Evolutionary conservation across 2,113 vertebrate species (phyloP), one percentile per base, ranked within the genome.

Genomic region (Dinomys branickii): DNA sequence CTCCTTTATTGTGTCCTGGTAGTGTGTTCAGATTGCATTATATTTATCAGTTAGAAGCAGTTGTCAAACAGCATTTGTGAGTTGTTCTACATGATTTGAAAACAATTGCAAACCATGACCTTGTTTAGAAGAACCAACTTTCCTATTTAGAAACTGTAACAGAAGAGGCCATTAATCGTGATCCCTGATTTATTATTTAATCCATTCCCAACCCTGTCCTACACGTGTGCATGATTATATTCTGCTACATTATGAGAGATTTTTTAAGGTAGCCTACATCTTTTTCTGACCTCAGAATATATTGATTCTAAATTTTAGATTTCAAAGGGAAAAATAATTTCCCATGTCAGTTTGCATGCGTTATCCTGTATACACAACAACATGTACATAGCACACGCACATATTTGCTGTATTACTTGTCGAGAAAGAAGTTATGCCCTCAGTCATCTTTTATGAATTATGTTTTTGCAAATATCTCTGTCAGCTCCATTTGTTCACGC

Each of bases 211-310:
- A 28, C 24, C 4, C 35, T 63, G 12, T 73, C 28, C 2, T 91
- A 86, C 94, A n/a, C 90, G 17, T 24, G 38, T 41, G 33, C 12
- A 63, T 85, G 50, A 61, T 61, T 56, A 54, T 92, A 85, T 75
- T 88, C 10, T 35, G 75, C 14, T 65, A 6, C 8, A 35, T 22
- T 41, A 0, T 82, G 47, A 81, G 59, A 81, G 24, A 84, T 61
- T 84, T 97, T 93, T 87, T 67, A 87, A 92, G 54, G 7, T 87
- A 17, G 2, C 24, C 22, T 81, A 12, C 16, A 41, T 95, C 10
- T 88, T 16, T 88, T 96, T 96, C 50, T 94, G 7, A 91, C 94
- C 11, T 61, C 28, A 80, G 89, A 41, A 2, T 69, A 26, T 88
- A 11, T 80, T 93, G 19, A 50, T 65, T 91, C 91, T 12, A 41